Evolutionary conservation across 2,797 vertebrate genomes (phyloP), one percentile per base, ranked within the genome.

Genomic region (Gymnoscopelus microlampas): DNA sequence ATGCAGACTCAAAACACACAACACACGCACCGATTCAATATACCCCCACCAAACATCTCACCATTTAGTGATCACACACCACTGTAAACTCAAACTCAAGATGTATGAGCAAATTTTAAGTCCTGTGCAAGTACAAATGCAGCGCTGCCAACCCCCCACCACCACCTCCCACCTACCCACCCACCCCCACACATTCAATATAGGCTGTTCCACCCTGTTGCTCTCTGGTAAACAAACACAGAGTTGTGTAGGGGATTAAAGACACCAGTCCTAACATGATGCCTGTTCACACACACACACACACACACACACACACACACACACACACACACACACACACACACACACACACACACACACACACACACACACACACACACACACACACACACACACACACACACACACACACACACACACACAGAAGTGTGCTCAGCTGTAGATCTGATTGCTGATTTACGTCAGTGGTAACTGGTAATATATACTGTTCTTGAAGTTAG

Each of bases 371-470:
- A 24, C 3, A 10, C 10, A 58, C 56, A 55, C 53, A 55, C 53
- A 55, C 53, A 55, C 53, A 55, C 53, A 55, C 55, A 55, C 54
- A 55, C 54, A 55, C 54, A 55, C 57, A 39, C 57, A 59, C 58
- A 35, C 57, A 44, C 57, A 19, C n/a, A 55, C n/a, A 55, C n/a
- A 15, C n/a, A 32, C 26, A 14, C 55, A 26, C 35, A 48, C 59
- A 53, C 1, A 13, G n/a, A 2, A 23, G 59, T 59, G 76, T 76
- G 67, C 71, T 79, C 82, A 85, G 80, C 82, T 83, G 85, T 71
- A 66, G 66, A 55, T 71, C 55, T 3, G 58, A 44, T 44, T 44
- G 1, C 57, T 55, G 19, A 64, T 70, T 66, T 53, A 49, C 66
- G 44, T 83, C 78, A 77, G 56, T 2, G 10, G 57, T 32, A 39